These are phyloP conservation scores for Nematopogon swammerdamellus DNA, from an alignment of 2,888 invertebrate genomes.

Conservation along the genomic window DNA sequence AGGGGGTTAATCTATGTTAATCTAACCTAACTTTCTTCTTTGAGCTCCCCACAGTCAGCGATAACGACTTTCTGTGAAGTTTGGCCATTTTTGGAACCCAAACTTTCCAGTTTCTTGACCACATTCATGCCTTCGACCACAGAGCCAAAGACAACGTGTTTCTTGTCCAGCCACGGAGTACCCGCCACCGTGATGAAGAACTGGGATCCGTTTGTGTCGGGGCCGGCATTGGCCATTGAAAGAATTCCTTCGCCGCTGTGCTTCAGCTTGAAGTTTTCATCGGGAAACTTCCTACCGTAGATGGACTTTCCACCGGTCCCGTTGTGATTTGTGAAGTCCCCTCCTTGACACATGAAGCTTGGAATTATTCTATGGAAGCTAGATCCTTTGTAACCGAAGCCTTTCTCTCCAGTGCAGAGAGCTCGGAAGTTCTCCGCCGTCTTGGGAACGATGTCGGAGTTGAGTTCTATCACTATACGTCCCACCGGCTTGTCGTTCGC, in stretches of 20 bases:
- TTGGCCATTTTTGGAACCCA: conserved; percentile 82
- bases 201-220: conserved; percentile 95
- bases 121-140: conserved; percentile 92
- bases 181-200: conserved; percentile 94
- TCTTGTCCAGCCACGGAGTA: conserved; percentile 91
- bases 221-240: conserved; percentile 96
- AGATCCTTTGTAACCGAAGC: conserved; percentile 84
- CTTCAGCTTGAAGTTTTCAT: conserved; percentile 93
- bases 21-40: neutral
- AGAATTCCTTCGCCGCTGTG: conserved; percentile 87
- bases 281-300: conserved; percentile 89
- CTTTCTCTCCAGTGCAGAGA: conserved; percentile 64
- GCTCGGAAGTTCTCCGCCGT: conserved; percentile 95
- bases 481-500: conserved; percentile 79
- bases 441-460: conserved; percentile 85
- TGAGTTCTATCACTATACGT: conserved; percentile 84
- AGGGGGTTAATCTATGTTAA: too few relatives aligned
- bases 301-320: conserved; percentile 96
- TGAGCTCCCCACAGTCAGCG: conserved; percentile 78
- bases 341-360: conserved; percentile 95
- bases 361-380: conserved; percentile 90
- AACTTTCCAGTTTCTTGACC: conserved; percentile 79
- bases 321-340: conserved; percentile 90
- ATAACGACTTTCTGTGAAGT: conserved; percentile 79
- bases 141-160: conserved; percentile 92